Evolutionary conservation across 2,113 vertebrate species (phyloP), one percentile per base, ranked within the genome.

Genomic region (Sprattus sprattus): DNA sequence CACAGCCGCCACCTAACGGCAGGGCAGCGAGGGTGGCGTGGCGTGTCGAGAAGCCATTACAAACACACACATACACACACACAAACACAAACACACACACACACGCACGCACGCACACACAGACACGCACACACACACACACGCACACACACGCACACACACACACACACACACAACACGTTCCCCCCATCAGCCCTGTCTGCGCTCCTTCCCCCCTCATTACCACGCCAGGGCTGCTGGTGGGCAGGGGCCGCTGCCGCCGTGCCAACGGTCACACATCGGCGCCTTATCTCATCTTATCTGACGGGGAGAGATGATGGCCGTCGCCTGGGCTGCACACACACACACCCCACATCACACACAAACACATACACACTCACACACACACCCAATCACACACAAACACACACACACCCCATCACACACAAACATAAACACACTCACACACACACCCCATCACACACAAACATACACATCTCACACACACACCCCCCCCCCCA

Each of bases 271-370:
- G 95, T 96, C 95, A 96, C 95, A 95, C 94, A 94, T 93, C 92
- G 94, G 93, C 93, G 94, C 94, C 94, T 96, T 95, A 94, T 94
- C 94, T 94, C 94, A 92, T 90, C 94, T 94, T 93, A 92, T 89
- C 92, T 96, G 95, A 96, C 95, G 95, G 93, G 94, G 95, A 96
- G 94, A 90, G 95, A 96, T 95, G 94, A 94, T 93, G 90, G 80
- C 88, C 91, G 88, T 92, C 91, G 81, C 89, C 89, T 93, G 89
- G 45, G 94, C 93, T 64, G 71, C 46, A 44, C 67, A 71, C 64
- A 47, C 87, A 85, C 81, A 16, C 81, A 81, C 39, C 39, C 39
- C 39, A 1, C 39, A 39, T 39, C 39, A 39, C 39, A 39, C 39
- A 39, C 39, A 39, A 39, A 39, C 39, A 39, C 2, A 39, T 2